Conservation (phyloP, 2,113 vertebrate genomes). For the Hemibagrus wyckioides region DNA sequence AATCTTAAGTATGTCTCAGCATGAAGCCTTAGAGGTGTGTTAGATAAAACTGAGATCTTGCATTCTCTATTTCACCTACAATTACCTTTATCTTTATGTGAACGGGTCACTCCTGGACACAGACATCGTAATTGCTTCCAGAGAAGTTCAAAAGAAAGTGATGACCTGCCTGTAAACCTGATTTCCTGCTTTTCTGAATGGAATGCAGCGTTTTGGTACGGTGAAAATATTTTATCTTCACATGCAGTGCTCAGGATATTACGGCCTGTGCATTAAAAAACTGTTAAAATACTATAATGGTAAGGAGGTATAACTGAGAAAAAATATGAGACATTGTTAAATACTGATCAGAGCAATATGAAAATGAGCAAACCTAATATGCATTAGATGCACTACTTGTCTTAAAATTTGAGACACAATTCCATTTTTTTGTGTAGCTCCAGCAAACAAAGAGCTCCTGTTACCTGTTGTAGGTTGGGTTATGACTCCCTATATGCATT, state of each 20-base stretch:
- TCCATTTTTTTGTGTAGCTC: neutral
- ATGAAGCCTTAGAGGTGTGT: neutral
- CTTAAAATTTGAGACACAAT: neutral
- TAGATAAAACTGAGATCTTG: neutral
- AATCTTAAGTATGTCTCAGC: neutral
- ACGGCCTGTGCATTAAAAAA: constrained; percentile 53
- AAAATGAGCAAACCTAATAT: neutral
- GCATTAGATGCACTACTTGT: neutral
- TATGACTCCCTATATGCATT: neutral
- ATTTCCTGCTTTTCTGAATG: constrained; percentile 36
- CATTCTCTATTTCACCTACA: neutral
- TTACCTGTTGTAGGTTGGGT: neutral
- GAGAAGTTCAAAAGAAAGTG: constrained; percentile 1
- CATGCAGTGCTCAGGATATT: constrained; percentile 41
- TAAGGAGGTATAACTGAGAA: neutral
- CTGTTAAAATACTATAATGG: neutral
- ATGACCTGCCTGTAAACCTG: constrained; percentile 33
- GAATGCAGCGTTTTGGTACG: constrained; percentile 46
- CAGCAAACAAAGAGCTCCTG: neutral
- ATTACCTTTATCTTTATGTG: neutral
- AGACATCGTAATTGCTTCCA: neutral
- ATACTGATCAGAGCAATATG: neutral
- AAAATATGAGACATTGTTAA: neutral
- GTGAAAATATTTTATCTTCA: constrained; percentile 63
- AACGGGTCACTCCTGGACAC: neutral